A percentile compares a stretch with the other conserved stretches of the same genome.
These are phyloP conservation scores for Tipula confusa DNA, from an alignment of 2,888 invertebrate genomes.

Conservation along the genomic window DNA sequence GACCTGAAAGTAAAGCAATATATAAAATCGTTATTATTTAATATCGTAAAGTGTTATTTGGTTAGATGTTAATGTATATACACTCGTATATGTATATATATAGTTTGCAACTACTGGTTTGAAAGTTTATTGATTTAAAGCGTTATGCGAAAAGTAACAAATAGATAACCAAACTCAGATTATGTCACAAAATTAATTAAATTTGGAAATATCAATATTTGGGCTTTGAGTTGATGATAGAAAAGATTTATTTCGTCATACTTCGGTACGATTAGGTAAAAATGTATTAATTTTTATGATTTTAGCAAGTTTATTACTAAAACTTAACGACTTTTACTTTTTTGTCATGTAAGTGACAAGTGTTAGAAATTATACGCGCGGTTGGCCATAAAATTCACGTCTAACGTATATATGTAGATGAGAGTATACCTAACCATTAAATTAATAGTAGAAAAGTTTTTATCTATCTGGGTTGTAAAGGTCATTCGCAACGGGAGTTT, in stretches of 20 bases:
- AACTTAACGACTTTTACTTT: background rate
- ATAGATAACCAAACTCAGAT: background rate
- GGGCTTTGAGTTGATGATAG: background rate
- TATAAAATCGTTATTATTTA: background rate
- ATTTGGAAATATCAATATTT: background rate
- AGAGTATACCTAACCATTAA: too few relatives aligned
- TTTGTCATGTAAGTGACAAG: too few relatives aligned
- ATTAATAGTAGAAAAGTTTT: too few relatives aligned
- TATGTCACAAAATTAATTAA: constrained; percentile 13
- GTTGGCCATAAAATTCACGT: too few relatives aligned
- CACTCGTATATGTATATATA: background rate
- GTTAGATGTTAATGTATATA: too few relatives aligned
- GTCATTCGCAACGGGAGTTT: too few relatives aligned
- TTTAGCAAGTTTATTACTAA: background rate
- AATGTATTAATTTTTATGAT: background rate
- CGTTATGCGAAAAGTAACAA: background rate
- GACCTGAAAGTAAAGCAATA: constrained; percentile 42
- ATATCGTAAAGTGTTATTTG: background rate
- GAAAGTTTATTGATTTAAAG: background rate
- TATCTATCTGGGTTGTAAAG: too few relatives aligned
- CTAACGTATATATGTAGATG: too few relatives aligned
- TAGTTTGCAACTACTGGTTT: background rate
- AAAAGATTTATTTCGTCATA: background rate
- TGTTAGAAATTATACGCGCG: too few relatives aligned
- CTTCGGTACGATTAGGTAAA: background rate